These are phyloP conservation scores for Diplodus puntazzo DNA, from an alignment of 2,797 vertebrate species.

Conservation along the genomic window DNA sequence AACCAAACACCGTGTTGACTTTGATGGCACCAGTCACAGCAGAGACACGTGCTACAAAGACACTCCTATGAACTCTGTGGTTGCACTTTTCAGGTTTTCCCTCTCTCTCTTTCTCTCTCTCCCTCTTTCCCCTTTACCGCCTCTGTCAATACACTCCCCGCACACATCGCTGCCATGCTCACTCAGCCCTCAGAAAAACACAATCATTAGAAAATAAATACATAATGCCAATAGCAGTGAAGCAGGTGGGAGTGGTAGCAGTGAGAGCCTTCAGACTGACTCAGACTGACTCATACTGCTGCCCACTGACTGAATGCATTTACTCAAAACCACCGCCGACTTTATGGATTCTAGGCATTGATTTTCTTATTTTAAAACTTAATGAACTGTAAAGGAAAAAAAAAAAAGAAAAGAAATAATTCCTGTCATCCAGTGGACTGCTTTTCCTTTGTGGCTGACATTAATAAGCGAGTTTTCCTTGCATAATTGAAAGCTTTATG, in stretches of 20 bases:
- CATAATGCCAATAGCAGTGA: conserved; percentile 70
- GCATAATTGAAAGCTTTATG: conserved; percentile 74
- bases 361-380: conserved; percentile 83
- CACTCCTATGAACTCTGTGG: conserved; percentile 34
- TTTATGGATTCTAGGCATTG: conserved; percentile 77
- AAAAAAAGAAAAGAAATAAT: conserved; percentile 26
- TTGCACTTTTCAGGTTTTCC: conserved; percentile 36
- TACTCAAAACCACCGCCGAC: conserved; percentile 72
- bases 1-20: conserved; percentile 41
- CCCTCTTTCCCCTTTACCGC: conserved; percentile 21
- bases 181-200: conserved; percentile 58
- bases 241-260: conserved; percentile 71
- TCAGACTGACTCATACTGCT: conserved; percentile 69
- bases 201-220: conserved; percentile 80
- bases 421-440: conserved; percentile 37
- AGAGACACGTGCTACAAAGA: conserved; percentile 21
- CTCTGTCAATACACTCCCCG: conserved; percentile 50
- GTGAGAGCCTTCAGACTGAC: conserved; percentile 58
- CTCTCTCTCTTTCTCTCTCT: conserved; percentile 3
- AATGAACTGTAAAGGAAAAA: conserved; percentile 70
- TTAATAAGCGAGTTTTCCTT: conserved; percentile 67
- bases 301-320: conserved; percentile 75
- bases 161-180: conserved; percentile 44
- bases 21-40: conserved; percentile 45
- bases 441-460: conserved; percentile 55